A percentile compares a stretch with the other conserved stretches of the same genome.
Evolutionary conservation across 2,797 vertebrate genomes (phyloP).

Genomic region (Peromyscus nudipes): DNA sequence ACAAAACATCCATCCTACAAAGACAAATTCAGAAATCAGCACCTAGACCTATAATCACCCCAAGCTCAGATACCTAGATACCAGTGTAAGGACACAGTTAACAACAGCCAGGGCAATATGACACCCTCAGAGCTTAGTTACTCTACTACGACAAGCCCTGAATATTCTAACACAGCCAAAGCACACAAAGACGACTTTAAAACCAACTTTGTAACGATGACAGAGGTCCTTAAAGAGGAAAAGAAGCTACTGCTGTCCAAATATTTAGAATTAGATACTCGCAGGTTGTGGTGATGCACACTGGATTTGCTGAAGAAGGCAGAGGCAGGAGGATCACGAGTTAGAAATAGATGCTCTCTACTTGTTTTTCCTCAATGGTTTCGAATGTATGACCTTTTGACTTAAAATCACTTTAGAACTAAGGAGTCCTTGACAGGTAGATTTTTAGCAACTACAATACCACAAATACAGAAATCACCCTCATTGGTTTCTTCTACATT

Average conservation of each 20-base stretch:
- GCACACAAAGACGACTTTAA: background rate
- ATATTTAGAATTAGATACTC: background rate
- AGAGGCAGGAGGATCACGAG: too few relatives aligned
- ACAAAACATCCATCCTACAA: background rate
- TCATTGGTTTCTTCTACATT: background rate
- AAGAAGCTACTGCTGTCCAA: background rate
- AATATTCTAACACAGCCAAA: background rate
- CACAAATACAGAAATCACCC: background rate
- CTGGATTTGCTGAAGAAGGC: too few relatives aligned
- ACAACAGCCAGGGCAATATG: background rate
- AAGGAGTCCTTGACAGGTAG: background rate
- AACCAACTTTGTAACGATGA: background rate
- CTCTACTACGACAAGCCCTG: background rate
- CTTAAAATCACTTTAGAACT: background rate
- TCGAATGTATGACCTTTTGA: background rate
- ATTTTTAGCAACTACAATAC: background rate
- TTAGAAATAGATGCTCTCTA: background rate
- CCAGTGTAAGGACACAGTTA: background rate
- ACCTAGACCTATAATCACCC: background rate
- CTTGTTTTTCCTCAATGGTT: background rate
- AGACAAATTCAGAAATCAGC: background rate
- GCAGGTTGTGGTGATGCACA: background rate
- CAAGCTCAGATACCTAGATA: background rate
- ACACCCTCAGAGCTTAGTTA: background rate
- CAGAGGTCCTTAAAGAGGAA: background rate